These are phyloP conservation scores for Dicerorhinus sumatrensis DNA, from an alignment of 2,113 vertebrate genomes.

Conservation along the genomic window DNA sequence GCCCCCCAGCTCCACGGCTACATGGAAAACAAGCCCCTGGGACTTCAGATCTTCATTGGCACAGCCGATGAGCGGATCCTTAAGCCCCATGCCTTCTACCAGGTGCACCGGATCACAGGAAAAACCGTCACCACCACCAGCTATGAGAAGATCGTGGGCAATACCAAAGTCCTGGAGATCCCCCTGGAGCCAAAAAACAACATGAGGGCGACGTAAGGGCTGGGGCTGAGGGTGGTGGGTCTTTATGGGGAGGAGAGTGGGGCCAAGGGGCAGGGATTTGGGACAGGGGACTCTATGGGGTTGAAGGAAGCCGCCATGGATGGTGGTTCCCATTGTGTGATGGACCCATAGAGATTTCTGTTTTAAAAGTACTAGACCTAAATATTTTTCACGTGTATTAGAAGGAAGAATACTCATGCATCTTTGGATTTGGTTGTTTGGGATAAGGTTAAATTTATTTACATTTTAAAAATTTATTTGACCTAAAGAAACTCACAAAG, in stretches of 20 bases:
- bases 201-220: constrained; percentile 97
- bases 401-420: not conserved
- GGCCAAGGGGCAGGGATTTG: not conserved
- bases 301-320: rapidly evolving
- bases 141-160: constrained; percentile 95
- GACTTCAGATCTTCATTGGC: constrained; percentile 98
- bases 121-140: constrained; percentile 99
- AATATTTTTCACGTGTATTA: not conserved
- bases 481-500: not conserved
- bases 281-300: rapidly evolving
- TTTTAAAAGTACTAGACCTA: not conserved
- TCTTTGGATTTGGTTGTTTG: not conserved
- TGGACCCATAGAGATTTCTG: not conserved
- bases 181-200: constrained; percentile 98
- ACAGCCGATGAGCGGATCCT: constrained; percentile 98
- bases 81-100: constrained; percentile 98
- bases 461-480: not conserved
- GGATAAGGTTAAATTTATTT: not conserved
- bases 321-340: not conserved
- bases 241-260: rapidly evolving
- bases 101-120: constrained; percentile 98
- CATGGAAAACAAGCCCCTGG: constrained; percentile 96
- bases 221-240: rapidly evolving
- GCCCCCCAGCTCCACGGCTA: constrained; percentile 94
- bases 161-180: constrained; percentile 98